These are phyloP conservation scores for Drosophila diplacantha DNA, from an alignment of 2,888 invertebrate genomes.

Conservation along the genomic window DNA sequence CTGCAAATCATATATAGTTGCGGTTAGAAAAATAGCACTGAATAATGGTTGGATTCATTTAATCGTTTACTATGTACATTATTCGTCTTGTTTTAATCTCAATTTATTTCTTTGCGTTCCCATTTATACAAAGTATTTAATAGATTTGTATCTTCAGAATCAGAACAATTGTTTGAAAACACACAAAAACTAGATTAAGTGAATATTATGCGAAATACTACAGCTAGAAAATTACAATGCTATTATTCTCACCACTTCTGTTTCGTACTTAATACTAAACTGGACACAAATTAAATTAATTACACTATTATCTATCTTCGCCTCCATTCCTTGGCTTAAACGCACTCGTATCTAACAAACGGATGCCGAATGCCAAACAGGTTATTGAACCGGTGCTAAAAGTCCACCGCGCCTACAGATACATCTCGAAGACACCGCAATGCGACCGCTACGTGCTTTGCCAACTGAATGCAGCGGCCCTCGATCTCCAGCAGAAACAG, in stretches of 20 bases:
- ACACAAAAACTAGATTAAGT: not conserved
- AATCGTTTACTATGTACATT: not conserved
- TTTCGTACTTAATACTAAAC: constrained; percentile 8
- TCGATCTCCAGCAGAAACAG: constrained; percentile 76
- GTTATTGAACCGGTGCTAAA: constrained; percentile 89
- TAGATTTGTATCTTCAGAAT: too few relatives aligned
- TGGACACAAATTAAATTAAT: constrained; percentile 63
- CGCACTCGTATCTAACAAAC: constrained; percentile 38
- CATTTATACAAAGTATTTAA: too few relatives aligned
- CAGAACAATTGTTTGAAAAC: too few relatives aligned
- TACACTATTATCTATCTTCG: constrained; percentile 58
- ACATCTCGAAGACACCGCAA: constrained; percentile 83
- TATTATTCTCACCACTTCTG: constrained; percentile 4
- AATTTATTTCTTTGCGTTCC: too few relatives aligned
- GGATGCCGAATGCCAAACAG: constrained; percentile 59
- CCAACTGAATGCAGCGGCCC: constrained; percentile 83
- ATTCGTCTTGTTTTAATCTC: not conserved
- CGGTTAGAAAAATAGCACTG: not conserved
- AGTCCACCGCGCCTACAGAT: constrained; percentile 88
- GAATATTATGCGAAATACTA: not conserved
- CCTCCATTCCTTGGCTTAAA: constrained; percentile 40
- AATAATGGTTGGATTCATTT: not conserved
- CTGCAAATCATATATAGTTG: not conserved
- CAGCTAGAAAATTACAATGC: not conserved
- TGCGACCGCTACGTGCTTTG: constrained; percentile 90